These are phyloP conservation scores for Cheilosia pagana DNA, from an alignment of 2,888 invertebrate species.

Conservation along the genomic window DNA sequence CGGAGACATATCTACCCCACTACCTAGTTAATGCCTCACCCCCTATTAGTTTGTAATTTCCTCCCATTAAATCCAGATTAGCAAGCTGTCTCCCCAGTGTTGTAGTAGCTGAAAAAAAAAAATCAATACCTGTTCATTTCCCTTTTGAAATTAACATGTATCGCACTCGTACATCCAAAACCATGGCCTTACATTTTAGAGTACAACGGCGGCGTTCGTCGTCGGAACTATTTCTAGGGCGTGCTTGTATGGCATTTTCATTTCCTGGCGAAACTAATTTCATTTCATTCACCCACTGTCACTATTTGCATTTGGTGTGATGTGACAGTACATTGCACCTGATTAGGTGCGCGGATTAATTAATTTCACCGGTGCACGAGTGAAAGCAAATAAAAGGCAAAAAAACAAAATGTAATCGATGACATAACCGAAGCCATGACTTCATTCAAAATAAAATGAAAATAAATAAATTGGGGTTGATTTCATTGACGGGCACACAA, in stretches of 20 bases:
- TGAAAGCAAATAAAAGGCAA: slow-evolving; percentile 46
- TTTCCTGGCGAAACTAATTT: slow-evolving; percentile 63
- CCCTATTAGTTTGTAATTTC: slow-evolving; percentile 60
- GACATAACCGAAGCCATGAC: slow-evolving; percentile 70
- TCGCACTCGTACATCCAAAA: slow-evolving; percentile 36
- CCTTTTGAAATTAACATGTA: slow-evolving; percentile 51
- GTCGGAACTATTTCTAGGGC: slow-evolving; percentile 60
- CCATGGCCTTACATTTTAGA: slow-evolving; percentile 55
- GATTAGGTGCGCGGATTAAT: slow-evolving; percentile 52
- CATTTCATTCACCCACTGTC: slow-evolving; percentile 59
- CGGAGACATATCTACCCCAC: not conserved
- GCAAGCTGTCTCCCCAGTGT: slow-evolving; percentile 29
- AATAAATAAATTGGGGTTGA: slow-evolving; percentile 50
- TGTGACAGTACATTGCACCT: slow-evolving; percentile 68
- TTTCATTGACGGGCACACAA: slow-evolving; percentile 54
- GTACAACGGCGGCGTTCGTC: slow-evolving; percentile 32
- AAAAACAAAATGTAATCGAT: slow-evolving; percentile 41
- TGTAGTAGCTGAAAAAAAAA: slow-evolving; percentile 39
- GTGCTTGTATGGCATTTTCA: slow-evolving; percentile 51
- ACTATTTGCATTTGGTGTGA: slow-evolving; percentile 52
- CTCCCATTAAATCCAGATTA: slow-evolving; percentile 63
- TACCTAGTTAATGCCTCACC: slow-evolving; percentile 19
- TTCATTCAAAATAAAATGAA: slow-evolving; percentile 47
- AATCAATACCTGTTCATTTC: slow-evolving; percentile 69
- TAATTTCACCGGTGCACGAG: slow-evolving; percentile 59